phyloP scores from a whole-genome alignment of 2,797 vertebrate genomes.

The Eurystomus glaucurus region DNA sequence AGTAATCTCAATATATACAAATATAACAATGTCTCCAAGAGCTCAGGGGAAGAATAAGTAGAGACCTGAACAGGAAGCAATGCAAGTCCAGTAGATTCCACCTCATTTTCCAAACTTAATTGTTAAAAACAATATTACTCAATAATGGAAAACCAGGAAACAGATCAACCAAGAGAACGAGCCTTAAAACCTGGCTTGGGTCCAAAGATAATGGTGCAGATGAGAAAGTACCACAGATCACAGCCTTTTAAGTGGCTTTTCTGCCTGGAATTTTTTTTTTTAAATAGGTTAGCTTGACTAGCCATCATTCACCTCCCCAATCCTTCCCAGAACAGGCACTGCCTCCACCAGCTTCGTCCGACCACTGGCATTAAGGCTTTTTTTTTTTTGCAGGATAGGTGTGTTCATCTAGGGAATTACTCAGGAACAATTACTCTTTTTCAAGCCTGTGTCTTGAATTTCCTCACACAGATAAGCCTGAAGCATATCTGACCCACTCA shows the following conservation, averaged over 20 bases:
- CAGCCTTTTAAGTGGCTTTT: constrained; percentile 5
- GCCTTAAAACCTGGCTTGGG: background rate
- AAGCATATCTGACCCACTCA: background rate
- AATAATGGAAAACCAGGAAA: constrained; percentile 47
- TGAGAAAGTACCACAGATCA: constrained; percentile 11
- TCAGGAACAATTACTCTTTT: background rate
- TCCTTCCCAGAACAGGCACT: constrained; percentile 12
- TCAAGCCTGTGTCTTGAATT: background rate
- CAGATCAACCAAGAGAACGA: background rate
- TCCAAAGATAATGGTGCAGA: background rate
- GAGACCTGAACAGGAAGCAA: constrained; percentile 45
- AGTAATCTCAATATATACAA: constrained; percentile 32
- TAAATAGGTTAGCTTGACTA: background rate
- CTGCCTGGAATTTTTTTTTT: constrained; percentile 28
- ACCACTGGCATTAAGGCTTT: background rate
- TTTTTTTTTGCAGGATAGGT: background rate
- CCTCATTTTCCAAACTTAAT: background rate
- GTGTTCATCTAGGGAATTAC: background rate
- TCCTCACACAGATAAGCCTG: background rate
- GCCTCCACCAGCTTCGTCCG: background rate
- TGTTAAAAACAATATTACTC: constrained; percentile 23
- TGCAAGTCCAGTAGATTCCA: background rate
- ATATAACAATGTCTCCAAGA: background rate
- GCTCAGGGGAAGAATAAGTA: constrained; percentile 12
- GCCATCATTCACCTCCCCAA: background rate